These are phyloP conservation scores for Cuculus canorus DNA, from an alignment of 2,797 vertebrate genomes.

Conservation along the genomic window DNA sequence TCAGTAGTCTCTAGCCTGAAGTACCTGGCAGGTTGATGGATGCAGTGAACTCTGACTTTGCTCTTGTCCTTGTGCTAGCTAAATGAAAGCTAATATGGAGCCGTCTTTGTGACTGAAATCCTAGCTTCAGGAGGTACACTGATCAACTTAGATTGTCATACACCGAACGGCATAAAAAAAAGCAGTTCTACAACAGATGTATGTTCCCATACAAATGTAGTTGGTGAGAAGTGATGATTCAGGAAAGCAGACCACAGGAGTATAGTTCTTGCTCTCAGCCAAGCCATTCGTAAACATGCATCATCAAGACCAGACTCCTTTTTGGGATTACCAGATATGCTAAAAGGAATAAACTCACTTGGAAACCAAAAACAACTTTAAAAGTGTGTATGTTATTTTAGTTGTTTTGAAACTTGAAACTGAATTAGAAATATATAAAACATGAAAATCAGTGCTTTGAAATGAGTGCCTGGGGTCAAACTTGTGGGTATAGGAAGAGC, in stretches of 20 bases:
- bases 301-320: not conserved
- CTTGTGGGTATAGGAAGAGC: not conserved
- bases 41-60: not conserved
- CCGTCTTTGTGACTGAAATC: not conserved
- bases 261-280: not conserved
- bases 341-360: not conserved
- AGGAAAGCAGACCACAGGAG: not conserved
- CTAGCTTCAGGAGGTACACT: not conserved
- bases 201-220: not conserved
- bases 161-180: not conserved
- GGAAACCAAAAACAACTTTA: not conserved
- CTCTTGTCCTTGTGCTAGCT: not conserved
- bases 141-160: not conserved
- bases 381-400: not conserved
- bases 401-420: slow-evolving; percentile 10
- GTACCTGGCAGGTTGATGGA: not conserved
- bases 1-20: not conserved
- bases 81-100: not conserved
- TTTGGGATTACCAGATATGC: not conserved
- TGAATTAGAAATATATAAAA: not conserved
- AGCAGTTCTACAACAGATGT: not conserved
- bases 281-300: not conserved
- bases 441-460: not conserved
- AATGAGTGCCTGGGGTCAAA: not conserved
- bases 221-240: not conserved